A percentile compares a stretch with the other conserved stretches of the same genome.
phyloP scores from a whole-genome alignment of 2,113 vertebrate genomes.

The Oryzias melastigma region DNA sequence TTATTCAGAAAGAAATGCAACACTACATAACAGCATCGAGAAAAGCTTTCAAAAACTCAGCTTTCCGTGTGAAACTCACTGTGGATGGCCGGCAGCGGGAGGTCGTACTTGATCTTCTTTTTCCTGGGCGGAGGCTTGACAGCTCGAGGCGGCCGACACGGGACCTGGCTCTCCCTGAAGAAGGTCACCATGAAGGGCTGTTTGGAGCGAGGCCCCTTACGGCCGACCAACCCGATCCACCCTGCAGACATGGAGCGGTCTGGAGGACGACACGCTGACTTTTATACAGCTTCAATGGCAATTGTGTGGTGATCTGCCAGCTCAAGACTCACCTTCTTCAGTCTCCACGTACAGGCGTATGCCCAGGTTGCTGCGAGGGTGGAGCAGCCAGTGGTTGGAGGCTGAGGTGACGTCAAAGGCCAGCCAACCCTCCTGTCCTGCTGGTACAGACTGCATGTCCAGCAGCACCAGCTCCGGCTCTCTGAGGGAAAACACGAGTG shows the following conservation, averaged over 20 bases:
- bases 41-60: rapidly evolving
- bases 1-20: background rate
- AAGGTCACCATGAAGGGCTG: slow-evolving; percentile 97
- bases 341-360: slow-evolving; percentile 92
- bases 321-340: slow-evolving; percentile 79
- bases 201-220: slow-evolving; percentile 84
- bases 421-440: slow-evolving; percentile 90
- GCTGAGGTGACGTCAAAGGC: slow-evolving; percentile 91
- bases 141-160: slow-evolving; percentile 78
- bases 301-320: background rate
- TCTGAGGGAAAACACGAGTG: slow-evolving; percentile 63
- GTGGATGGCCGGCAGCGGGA: slow-evolving; percentile 83
- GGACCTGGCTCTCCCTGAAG: slow-evolving; percentile 83
- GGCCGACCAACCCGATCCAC: slow-evolving; percentile 86
- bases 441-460: slow-evolving; percentile 87
- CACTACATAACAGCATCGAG: background rate
- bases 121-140: slow-evolving; percentile 77
- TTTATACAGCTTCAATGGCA: background rate
- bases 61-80: slow-evolving; percentile 73
- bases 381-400: slow-evolving; percentile 87
- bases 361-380: slow-evolving; percentile 84
- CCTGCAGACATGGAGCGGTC: slow-evolving; percentile 86
- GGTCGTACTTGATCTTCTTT: slow-evolving; percentile 84
- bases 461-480: slow-evolving; percentile 91
- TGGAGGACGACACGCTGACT: slow-evolving; percentile 43